Conservation (phyloP, 1,140 invertebrate genomes). For the Apis florea region DNA sequence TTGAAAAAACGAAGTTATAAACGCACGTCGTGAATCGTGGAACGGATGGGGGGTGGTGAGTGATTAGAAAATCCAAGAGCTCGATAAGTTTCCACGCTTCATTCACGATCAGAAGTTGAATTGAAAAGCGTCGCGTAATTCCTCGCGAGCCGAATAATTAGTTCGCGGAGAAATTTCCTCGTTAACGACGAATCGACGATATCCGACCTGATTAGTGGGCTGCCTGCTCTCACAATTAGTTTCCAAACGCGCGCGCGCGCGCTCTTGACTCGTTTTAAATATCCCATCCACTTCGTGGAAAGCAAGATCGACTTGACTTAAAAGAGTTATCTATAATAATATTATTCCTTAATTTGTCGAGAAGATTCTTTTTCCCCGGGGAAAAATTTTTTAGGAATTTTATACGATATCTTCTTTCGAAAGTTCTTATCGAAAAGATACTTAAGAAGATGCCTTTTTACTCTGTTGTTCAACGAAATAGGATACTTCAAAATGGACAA, state of each 20-base stretch:
- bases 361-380: too few species aligned
- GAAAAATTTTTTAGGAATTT: not conserved
- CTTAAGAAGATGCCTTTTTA: not conserved
- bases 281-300: not conserved
- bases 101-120: conserved; percentile 33
- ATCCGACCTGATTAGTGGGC: conserved; percentile 57
- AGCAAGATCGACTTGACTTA: too few species aligned
- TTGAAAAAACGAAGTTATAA: not conserved
- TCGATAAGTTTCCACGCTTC: not conserved
- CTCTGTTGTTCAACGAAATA: conserved; percentile 1
- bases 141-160: conserved; percentile 55
- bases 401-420: not conserved
- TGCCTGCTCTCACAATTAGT: not conserved
- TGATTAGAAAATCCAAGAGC: not conserved
- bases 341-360: too few species aligned
- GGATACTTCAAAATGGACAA: conserved; percentile 8
- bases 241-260: not conserved
- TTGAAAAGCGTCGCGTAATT: conserved; percentile 58
- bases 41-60: too few species aligned
- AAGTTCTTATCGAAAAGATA: not conserved
- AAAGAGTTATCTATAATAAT: too few species aligned
- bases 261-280: not conserved
- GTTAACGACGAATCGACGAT: conserved; percentile 59
- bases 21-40: not conserved
- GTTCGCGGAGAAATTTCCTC: conserved; percentile 56